Percentiles rank a stretch among this genome's conserved stretches.
Evolutionary conservation across 1,140 invertebrate species (phyloP).

Genomic region (Caenorhabditis inopinata): DNA sequence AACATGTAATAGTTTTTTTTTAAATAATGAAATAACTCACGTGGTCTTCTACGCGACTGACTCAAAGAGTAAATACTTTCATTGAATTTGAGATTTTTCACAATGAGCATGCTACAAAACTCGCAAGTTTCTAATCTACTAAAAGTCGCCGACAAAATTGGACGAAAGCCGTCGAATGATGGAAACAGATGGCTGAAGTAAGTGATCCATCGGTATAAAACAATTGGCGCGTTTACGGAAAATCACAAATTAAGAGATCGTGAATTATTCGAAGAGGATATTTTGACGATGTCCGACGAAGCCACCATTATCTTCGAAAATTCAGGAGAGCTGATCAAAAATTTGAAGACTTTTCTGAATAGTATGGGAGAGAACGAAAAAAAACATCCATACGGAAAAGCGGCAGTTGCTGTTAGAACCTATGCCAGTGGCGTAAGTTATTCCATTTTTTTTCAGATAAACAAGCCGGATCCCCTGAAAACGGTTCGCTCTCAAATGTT

Average conservation of each 20-base stretch:
- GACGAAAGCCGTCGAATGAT: not conserved
- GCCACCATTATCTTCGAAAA: not conserved
- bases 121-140: no score
- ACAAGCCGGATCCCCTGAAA: no score
- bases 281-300: not conserved
- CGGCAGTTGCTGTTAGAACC: not conserved
- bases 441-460: not conserved
- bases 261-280: not conserved
- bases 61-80: no score
- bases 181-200: constrained; percentile 23
- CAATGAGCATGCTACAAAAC: no score
- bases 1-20: no score
- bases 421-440: not conserved
- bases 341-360: not conserved
- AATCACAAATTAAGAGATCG: not conserved
- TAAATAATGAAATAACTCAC: no score
- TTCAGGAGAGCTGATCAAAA: no score
- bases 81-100: no score
- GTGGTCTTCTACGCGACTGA: no score
- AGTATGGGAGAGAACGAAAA: constrained; percentile 7
- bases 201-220: no score
- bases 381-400: constrained; percentile 24
- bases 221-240: not conserved
- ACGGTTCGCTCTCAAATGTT: no score
- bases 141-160: constrained; percentile 1